Evolutionary conservation across 2,797 vertebrate genomes (phyloP).

Genomic region (Danio kyathit): DNA sequence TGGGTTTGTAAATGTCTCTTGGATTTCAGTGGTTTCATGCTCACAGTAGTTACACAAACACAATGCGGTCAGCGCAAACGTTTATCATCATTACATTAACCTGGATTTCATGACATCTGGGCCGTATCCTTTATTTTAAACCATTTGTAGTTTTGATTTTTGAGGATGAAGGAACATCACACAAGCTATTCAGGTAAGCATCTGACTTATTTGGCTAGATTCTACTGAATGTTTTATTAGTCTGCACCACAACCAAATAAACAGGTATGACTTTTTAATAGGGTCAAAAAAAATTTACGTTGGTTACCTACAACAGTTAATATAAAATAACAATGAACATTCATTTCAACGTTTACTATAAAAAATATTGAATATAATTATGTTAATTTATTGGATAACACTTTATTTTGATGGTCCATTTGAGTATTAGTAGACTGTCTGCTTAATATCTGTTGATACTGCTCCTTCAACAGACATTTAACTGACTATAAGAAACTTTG

Average conservation of each 20-base stretch:
- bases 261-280: not conserved
- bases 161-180: not conserved
- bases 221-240: not conserved
- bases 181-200: not conserved
- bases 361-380: too few relatives aligned
- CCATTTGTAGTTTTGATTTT: not conserved
- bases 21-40: conserved; percentile 8
- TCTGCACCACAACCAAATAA: too few relatives aligned
- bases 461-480: too few relatives aligned
- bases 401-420: too few relatives aligned
- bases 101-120: not conserved
- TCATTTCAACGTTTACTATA: too few relatives aligned
- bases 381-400: too few relatives aligned
- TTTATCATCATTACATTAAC: not conserved
- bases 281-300: not conserved
- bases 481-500: too few relatives aligned
- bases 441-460: too few relatives aligned
- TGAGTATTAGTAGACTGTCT: too few relatives aligned
- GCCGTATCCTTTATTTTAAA: not conserved
- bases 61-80: not conserved
- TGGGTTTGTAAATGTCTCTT: conserved; percentile 15
- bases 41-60: not conserved
- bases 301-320: too few relatives aligned
- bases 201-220: not conserved
- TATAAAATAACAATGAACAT: too few relatives aligned